Percentiles rank a stretch among this genome's conserved stretches.
phyloP scores from a whole-genome alignment of 2,888 invertebrate species.

The Pedicia rivosa region DNA sequence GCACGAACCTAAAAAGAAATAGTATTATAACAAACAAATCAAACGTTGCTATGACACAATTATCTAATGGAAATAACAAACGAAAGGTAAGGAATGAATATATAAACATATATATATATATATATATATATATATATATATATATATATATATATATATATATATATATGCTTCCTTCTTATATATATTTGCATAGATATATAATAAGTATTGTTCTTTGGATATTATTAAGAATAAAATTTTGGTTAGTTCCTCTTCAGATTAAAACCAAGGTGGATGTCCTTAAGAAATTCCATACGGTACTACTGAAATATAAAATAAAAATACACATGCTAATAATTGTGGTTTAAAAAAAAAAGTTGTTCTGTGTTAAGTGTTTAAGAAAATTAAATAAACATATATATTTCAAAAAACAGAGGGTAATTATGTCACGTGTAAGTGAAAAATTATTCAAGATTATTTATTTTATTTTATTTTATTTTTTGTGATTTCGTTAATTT shows the following conservation, averaged over 20 bases:
- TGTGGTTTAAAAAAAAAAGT: background rate
- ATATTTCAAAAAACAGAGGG: background rate
- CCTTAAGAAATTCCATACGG: background rate
- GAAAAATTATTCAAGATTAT: slow-evolving; percentile 4
- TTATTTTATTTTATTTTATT: background rate
- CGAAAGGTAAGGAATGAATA: too few species aligned
- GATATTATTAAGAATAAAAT: background rate
- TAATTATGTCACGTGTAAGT: slow-evolving; percentile 15
- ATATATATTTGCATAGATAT: too few species aligned
- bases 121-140: too few species aligned
- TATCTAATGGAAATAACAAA: too few species aligned
- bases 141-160: too few species aligned
- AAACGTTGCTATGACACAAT: too few species aligned
- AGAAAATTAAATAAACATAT: background rate
- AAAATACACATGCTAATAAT: background rate
- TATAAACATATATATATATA: too few species aligned
- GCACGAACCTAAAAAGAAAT: too few species aligned
- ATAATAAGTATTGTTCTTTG: background rate
- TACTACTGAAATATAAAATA: background rate
- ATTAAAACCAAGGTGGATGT: slow-evolving; percentile 10
- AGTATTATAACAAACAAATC: too few species aligned
- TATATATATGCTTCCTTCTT: too few species aligned
- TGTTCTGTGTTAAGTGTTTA: background rate
- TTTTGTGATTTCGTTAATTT: background rate
- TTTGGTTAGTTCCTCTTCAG: slow-evolving; percentile 12